Base-by-base conservation (phyloP, 2,888 invertebrate species). In the Molorchus minor region DNA sequence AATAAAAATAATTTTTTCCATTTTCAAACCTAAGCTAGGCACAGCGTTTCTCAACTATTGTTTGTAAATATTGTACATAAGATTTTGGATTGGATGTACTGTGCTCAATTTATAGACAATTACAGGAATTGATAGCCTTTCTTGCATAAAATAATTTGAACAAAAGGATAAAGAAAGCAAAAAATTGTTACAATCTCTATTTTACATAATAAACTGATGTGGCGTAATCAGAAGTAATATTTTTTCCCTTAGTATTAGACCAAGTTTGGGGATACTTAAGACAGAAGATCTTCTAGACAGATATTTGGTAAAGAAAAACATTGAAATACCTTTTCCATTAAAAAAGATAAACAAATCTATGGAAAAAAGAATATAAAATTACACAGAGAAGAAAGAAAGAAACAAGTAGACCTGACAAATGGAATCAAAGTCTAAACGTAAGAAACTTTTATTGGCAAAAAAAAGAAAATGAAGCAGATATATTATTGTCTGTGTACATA, bases 241-340 rank as follows among this genome's bases (percentile, higher is more conserved):
- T 7, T n/a, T 17, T 41, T 4, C 40, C 60, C 59, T 66, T 61
- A 63, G 65, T 69, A 85, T 73, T 73, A 92, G 91, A 75, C 81
- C 85, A 30, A 86, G 87, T 69, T 82, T 95, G 20, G 93, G 90
- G 19, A 92, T 94, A 70, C 79, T 94, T 17, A 78, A 83, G 47
- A 84, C 82, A 62, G 84, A 82, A 65, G 88, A 91, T 72, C 84
- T 84, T 40, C 78, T 82, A 74, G 77, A 85, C 71, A 78, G 82
- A 77, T 73, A 90, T 69, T 81, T 90, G 0, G 78, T 86, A n/a
- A n/a, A n/a, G 8, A 89, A 93, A 38, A 93, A 90, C 76, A 84
- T 88, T 51, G 91, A 93, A 81, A 92, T 94, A 90, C 89, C 15
- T 94, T 93, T 72, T 84, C 84, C 2, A 84, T 89, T 71, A n/a